Percentiles rank a stretch among this genome's conserved stretches.
Evolutionary conservation across 2,113 vertebrate species (phyloP).

Genomic region (Heterotis niloticus): DNA sequence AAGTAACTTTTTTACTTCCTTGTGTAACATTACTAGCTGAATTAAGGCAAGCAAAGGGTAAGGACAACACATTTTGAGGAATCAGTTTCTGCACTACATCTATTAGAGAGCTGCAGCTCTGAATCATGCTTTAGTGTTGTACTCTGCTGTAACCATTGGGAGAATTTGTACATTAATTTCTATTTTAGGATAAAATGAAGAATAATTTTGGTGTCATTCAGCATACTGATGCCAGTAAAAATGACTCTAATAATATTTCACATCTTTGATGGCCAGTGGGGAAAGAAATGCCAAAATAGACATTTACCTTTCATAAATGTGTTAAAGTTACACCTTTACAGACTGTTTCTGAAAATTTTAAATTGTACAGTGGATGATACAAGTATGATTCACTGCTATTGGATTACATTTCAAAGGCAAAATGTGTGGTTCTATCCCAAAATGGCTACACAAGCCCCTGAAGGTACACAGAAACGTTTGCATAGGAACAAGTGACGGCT

Average conservation of each 20-base stretch:
- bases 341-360: background rate
- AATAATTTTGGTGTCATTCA: background rate
- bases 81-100: background rate
- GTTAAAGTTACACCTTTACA: background rate
- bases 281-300: background rate
- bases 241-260: background rate
- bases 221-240: background rate
- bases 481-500: conserved; percentile 11
- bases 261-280: background rate
- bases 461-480: conserved; percentile 4
- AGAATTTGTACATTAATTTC: background rate
- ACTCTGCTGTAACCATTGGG: conserved; percentile 4
- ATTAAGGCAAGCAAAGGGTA: conserved; percentile 23
- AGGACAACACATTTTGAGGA: background rate
- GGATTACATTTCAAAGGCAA: background rate
- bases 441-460: conserved; percentile 15
- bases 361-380: too few species aligned
- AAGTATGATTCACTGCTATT: background rate
- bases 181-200: background rate
- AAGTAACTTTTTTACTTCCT: background rate
- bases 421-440: too few species aligned
- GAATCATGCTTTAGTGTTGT: background rate
- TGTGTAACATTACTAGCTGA: conserved; percentile 9
- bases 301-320: background rate
- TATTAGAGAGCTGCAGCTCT: background rate